Evolutionary conservation across 2,888 invertebrate species (phyloP), one percentile per base, ranked within the genome.

Genomic region (Cabera pusaria): DNA sequence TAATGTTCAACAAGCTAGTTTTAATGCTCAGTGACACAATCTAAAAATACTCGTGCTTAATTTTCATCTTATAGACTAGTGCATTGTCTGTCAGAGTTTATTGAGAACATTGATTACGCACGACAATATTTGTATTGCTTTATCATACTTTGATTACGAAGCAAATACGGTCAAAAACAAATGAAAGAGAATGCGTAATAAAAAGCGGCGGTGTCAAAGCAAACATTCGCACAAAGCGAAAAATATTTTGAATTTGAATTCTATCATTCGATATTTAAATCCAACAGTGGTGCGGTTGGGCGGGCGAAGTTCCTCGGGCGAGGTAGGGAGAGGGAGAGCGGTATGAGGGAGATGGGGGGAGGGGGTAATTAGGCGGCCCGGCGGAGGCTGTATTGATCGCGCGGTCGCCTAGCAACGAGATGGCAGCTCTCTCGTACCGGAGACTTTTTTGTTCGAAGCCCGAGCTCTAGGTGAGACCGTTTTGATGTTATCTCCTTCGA

Each of bases 321-420:
- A 50, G 56, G 64, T 56, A 49, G 59, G 12, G 42, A 29, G 50
- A 46, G 42, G 42, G 40, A 27, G 44, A 44, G 46, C 50, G 53
- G 59, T 43, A 52, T 42, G 54, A 45, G 44, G 54, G 46, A 19
- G 10, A 26, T 20, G 43, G 35, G 48, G 57, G 48, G 49, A 56
- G 66, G 58, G 68, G 78, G 82, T 85, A 88, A 88, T 88, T 87
- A 87, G 85, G 87, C 79, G 81, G 79, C 85, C 87, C 81, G 86
- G 85, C 82, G 86, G 87, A 86, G 87, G 87, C 87, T 87, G 87
- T 84, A 87, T 87, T 79, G 87, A 87, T 87, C 87, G 75, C 64
- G 46, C 70, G 77, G 87, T 88, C 70, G 77, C 88, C 82, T 83
- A 85, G 87, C 87, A 86, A 87, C 87, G 80, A 72, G 74, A 62